These are phyloP conservation scores for Astyanax mexicanus DNA, from an alignment of 2,797 vertebrate species.

Conservation along the genomic window DNA sequence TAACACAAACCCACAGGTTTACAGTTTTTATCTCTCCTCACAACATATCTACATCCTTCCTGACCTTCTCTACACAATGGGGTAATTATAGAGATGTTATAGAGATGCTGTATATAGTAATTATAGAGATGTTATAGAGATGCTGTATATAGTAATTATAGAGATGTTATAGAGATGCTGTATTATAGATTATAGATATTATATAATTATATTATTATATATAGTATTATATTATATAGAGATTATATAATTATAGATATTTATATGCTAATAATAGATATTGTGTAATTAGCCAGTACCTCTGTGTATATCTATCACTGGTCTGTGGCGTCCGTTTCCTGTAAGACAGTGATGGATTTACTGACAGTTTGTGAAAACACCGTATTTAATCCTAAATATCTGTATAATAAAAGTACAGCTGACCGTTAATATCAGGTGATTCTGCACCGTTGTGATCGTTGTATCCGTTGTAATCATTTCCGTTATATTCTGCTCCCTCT, in stretches of 20 bases:
- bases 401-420: neutral
- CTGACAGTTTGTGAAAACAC: neutral
- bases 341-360: conserved; percentile 8
- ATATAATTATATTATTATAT: no score
- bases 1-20: conserved; percentile 35
- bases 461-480: conserved; percentile 52
- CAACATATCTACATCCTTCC: conserved; percentile 5
- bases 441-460: conserved; percentile 56
- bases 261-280: no score
- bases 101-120: no score
- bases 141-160: no score
- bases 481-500: conserved; percentile 58
- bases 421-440: conserved; percentile 60
- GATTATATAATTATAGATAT: no score
- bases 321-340: conserved; percentile 76
- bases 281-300: no score
- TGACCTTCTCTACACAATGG: neutral
- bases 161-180: no score
- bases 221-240: no score
- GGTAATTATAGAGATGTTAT: no score
- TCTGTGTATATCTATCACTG: conserved; percentile 61
- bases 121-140: no score
- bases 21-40: no score
- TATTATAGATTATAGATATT: no score
- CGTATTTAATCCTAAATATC: neutral